phyloP scores from a whole-genome alignment of 2,797 vertebrate genomes.

The Muscicapa striata region DNA sequence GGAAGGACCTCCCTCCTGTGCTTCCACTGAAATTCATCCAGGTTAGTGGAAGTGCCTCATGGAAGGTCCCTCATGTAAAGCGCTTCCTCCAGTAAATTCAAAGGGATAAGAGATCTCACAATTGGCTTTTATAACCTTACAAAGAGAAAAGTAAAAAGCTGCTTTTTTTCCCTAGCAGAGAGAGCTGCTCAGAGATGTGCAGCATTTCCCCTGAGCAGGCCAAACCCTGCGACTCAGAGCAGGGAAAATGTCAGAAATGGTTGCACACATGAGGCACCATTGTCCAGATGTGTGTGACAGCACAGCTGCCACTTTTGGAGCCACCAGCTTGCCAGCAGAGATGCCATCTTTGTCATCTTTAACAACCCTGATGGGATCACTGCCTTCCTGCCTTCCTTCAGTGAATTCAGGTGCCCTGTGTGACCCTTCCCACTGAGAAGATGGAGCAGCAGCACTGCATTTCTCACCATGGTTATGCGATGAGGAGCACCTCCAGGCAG shows the following conservation, averaged over 20 bases:
- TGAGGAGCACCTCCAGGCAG: conserved; percentile 6
- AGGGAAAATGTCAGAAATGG: neutral
- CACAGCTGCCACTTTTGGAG: neutral
- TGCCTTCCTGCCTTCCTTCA: neutral
- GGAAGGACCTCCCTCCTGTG: neutral
- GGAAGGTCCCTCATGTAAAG: neutral
- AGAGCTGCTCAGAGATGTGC: neutral
- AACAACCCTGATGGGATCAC: neutral
- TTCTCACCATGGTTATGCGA: neutral
- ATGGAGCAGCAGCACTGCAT: neutral
- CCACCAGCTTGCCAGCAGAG: neutral
- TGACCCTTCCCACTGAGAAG: neutral
- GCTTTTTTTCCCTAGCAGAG: neutral
- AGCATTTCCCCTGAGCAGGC: neutral
- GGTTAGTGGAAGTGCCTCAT: neutral
- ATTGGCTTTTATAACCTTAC: neutral
- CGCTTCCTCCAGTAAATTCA: neutral
- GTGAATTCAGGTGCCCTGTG: neutral
- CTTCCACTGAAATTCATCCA: neutral
- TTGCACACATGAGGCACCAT: neutral
- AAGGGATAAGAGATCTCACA: neutral
- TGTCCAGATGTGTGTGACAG: neutral
- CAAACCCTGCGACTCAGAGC: neutral
- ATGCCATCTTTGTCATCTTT: neutral
- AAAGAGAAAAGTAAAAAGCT: neutral